Evolutionary conservation across 1,140 invertebrate genomes (phyloP), one percentile per base, ranked within the genome.

Genomic region (Holcopasites calliopsidis): DNA sequence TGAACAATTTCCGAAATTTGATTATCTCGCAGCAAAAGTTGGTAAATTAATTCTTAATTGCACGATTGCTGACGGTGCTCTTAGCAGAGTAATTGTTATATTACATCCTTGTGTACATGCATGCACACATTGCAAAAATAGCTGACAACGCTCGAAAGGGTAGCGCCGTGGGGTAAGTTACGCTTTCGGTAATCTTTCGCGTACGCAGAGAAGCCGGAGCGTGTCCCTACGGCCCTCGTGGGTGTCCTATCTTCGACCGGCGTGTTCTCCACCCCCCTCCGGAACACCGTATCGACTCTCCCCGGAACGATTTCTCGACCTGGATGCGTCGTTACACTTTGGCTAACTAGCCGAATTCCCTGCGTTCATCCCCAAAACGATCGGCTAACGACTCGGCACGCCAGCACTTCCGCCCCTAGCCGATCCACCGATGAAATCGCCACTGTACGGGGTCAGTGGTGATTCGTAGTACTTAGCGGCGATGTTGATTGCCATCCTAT

Each of bases 261-360:
- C 74, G 77, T 71, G 73, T 79, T 76, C 75, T 80, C 82, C 66
- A 64, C 52, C 71, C 74, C 42, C 52, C 71, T 66, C 42, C 54
- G 68, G 62, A 84, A 76, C 72, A 74, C 60, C 58, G 81, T 84
- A 84, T 84, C 83, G 74, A 61, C 82, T 78, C 82, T 83, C 81
- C n/a, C 71, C 65, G 69, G 55, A 80, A 74, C 82, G 80, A 84
- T 84, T 75, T 82, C 82, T 79, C 82, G 78, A 77, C 70, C 75
- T 82, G 80, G 84, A 86, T 84, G 84, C 86, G 86, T 87, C 86
- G 86, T 88, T 88, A 88, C 79, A 84, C 84, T 88, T 85, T 85
- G 79, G 84, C 77, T 88, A 88, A 88, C 85, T 86, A 83, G 83
- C 83, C 73, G 73, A 88, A 85, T 86, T 85, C 72, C 84, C 77